Base-by-base conservation (phyloP, 2,888 invertebrate genomes). In the Asteroscopus sphinx region DNA sequence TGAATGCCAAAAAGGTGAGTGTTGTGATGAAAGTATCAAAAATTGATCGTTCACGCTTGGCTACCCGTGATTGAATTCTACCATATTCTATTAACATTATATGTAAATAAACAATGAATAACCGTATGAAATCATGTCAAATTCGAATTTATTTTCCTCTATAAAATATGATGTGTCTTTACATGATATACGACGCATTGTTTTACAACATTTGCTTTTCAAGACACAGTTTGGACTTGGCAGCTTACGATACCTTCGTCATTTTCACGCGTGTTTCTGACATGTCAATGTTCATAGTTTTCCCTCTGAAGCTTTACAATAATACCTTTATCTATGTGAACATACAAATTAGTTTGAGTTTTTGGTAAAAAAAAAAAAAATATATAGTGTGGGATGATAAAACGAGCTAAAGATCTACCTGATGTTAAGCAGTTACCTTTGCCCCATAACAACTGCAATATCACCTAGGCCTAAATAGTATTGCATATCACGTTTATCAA, bases 11-110 rank as follows among this genome's bases (percentile, higher is more conserved):
- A 39, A 36, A 52, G 41, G 15, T 47, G 48, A 46, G 1, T 12
- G 26, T 35, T 26, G 49, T 44, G 36, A 67, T 51, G 70, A 72
- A 72, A 70, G 62, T 70, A 72, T 59, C 41, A 58, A 44, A 72
- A 58, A 67, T 72, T 49, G 37, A 70, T 70, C 55, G 25, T 46
- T 36, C 16, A 56, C 28, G 53, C 58, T 44, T 59, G 42, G 51
- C 26, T 44, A 41, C 33, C 1, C 42, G 9, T 58, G 52, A 70
- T 55, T 58, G 62, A 62, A 46, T 49, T 32, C 21, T 49, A 7
- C 12, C 21, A 36, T 53, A 60, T 66, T 35, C 51, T 30, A 48
- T 35, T 67, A 48, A 66, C 35, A 17, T n/a, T n/a, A n/a, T n/a
- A n/a, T n/a, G n/a, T 12, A 12, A 9, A 11, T 35, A 21, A 59